Conservation (phyloP, 2,797 vertebrate genomes). For the Anas flavirostris region DNA sequence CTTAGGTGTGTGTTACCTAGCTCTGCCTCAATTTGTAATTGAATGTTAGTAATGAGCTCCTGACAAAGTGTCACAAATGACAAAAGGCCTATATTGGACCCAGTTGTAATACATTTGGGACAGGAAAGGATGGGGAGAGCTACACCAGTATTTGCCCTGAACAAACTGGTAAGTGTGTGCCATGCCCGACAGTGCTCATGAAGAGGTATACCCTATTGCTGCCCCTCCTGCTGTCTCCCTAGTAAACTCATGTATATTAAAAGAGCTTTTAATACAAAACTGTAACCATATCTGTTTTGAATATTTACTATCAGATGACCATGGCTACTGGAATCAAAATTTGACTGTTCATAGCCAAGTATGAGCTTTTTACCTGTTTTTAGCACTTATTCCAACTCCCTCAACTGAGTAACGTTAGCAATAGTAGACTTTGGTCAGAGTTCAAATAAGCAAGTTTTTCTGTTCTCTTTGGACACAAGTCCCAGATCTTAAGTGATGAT, state of each 20-base stretch:
- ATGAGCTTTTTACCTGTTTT: neutral
- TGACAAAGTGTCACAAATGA: neutral
- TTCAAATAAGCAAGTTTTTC: neutral
- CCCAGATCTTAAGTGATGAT: neutral
- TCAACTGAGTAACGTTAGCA: neutral
- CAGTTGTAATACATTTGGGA: no score
- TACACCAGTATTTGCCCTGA: no score
- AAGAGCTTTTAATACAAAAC: neutral
- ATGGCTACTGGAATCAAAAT: neutral
- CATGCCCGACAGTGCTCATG: no score
- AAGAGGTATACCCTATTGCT: neutral
- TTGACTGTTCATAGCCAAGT: neutral
- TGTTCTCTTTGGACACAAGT: neutral
- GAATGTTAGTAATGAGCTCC: neutral
- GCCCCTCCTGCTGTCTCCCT: neutral
- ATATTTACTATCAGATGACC: neutral
- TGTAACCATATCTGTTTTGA: neutral
- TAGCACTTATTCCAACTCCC: neutral
- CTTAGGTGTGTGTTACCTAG: neutral
- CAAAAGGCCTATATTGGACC: no score
- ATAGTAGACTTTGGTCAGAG: neutral
- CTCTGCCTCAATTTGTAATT: neutral
- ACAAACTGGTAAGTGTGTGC: neutral
- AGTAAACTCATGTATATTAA: neutral
- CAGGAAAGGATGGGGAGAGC: neutral